phyloP scores from a whole-genome alignment of 2,888 invertebrate species.

The Rhingia rostrata region DNA sequence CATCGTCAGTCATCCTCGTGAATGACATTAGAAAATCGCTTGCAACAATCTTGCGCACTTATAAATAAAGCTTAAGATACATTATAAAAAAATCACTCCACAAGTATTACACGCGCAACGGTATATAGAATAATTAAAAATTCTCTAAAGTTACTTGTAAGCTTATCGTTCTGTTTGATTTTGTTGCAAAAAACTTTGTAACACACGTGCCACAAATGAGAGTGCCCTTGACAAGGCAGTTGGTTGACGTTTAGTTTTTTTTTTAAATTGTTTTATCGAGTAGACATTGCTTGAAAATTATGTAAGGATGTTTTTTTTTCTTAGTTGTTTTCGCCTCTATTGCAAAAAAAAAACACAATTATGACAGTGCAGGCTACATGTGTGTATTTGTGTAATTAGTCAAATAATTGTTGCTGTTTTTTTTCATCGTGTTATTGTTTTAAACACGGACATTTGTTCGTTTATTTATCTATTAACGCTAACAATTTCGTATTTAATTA shows the following conservation, averaged over 20 bases:
- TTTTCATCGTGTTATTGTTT: too few relatives aligned
- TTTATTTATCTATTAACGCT: too few relatives aligned
- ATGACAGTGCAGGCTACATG: not conserved
- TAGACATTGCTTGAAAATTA: slow-evolving; percentile 42
- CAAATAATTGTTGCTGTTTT: too few relatives aligned
- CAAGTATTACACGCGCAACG: slow-evolving; percentile 28
- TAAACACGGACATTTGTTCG: too few relatives aligned
- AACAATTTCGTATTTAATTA: too few relatives aligned
- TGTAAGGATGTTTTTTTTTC: slow-evolving; percentile 34
- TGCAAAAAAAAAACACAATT: slow-evolving; percentile 14
- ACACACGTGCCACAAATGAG: slow-evolving; percentile 62
- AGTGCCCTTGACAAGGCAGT: slow-evolving; percentile 60
- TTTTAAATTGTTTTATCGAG: slow-evolving; percentile 28
- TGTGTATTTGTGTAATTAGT: not conserved
- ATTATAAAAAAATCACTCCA: slow-evolving; percentile 11
- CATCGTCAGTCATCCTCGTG: not conserved
- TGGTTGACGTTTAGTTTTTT: slow-evolving; percentile 18
- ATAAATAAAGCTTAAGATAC: slow-evolving; percentile 11
- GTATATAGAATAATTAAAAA: slow-evolving; percentile 6
- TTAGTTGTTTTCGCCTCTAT: not conserved
- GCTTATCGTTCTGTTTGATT: slow-evolving; percentile 5
- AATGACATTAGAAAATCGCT: not conserved
- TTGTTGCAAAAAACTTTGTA: slow-evolving; percentile 37
- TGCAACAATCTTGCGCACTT: slow-evolving; percentile 27
- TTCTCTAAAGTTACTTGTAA: slow-evolving; percentile 8